Evolutionary conservation across 2,797 vertebrate species (phyloP), one percentile per base, ranked within the genome.

Genomic region (Babyrousa celebensis): DNA sequence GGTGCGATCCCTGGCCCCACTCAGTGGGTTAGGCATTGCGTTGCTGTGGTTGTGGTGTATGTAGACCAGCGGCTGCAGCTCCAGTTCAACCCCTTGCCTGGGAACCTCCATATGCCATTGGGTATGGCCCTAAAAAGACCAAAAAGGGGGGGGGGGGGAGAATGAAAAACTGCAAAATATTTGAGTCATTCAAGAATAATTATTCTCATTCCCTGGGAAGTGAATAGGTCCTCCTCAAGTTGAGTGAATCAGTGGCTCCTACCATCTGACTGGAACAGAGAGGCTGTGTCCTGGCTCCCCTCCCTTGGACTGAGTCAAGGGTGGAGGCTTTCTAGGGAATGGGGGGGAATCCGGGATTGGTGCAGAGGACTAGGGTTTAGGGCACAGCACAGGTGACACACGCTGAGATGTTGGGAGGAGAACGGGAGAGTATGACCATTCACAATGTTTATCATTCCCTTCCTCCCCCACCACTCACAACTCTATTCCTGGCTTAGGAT

Each of bases 181-280:
- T 94, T 48, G 25, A 72, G 23, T 71, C 54, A 54, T 68, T 94
- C 17, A 75, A 58, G 84, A 87, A 70, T 68, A 85, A 79, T 40
- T 56, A 40, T 77, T 80, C 11, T 27, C 15, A 7, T 71, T 91
- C 77, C 68, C 58, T 48, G 58, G 83, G 83, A 78, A 87, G 60
- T 14, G 70, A 84, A 21, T 5, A 72, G 17, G 16, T 16, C 6
- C 2, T 62, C 3, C n/a, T 27, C 3, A n/a, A 85, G 48, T 48
- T n/a, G 29, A 72, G 29, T n/a, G 60, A 15, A 2, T 40, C 29
- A 32, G 48, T 2, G 17, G 21, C 23, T 17, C 40, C 54, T 1
- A 3, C 68, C 25, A 0, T 77, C 71, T 82, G 56, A 68, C 40
- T 54, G 11, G 63, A 75, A 54, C 54, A 15, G 40, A 8, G 29